These are phyloP conservation scores for Fukomys damarensis DNA, from an alignment of 2,113 vertebrate genomes.

Conservation along the genomic window DNA sequence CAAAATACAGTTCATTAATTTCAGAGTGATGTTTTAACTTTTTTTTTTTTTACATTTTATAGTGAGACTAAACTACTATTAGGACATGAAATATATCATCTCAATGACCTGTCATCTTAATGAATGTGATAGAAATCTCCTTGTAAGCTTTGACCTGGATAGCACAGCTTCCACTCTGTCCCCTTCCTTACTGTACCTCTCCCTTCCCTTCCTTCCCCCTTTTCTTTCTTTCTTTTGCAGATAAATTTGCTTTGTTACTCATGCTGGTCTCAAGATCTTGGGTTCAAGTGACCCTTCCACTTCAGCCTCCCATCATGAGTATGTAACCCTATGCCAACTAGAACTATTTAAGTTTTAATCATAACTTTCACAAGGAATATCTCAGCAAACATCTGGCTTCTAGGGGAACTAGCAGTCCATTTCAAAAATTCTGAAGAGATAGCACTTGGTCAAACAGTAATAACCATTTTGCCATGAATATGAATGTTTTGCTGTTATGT, in stretches of 20 bases:
- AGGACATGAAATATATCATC: not conserved
- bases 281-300: not conserved
- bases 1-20: not conserved
- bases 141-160: not conserved
- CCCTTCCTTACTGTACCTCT: not conserved
- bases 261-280: not conserved
- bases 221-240: not conserved
- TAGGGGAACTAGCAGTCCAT: not conserved
- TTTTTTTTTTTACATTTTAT: not conserved
- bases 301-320: not conserved
- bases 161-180: not conserved
- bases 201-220: not conserved
- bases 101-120: slow-evolving; percentile 28
- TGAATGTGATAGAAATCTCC: not conserved
- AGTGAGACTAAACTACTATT: not conserved
- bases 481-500: not conserved
- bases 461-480: not conserved
- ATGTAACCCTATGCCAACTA: not conserved
- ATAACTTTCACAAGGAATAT: not conserved
- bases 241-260: not conserved
- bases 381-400: not conserved
- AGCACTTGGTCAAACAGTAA: not conserved
- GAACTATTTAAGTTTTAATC: not conserved
- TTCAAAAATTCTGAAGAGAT: not conserved
- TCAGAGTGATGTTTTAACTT: not conserved